These are phyloP conservation scores for Aythya baeri DNA, from an alignment of 2,113 vertebrate species.

Conservation along the genomic window DNA sequence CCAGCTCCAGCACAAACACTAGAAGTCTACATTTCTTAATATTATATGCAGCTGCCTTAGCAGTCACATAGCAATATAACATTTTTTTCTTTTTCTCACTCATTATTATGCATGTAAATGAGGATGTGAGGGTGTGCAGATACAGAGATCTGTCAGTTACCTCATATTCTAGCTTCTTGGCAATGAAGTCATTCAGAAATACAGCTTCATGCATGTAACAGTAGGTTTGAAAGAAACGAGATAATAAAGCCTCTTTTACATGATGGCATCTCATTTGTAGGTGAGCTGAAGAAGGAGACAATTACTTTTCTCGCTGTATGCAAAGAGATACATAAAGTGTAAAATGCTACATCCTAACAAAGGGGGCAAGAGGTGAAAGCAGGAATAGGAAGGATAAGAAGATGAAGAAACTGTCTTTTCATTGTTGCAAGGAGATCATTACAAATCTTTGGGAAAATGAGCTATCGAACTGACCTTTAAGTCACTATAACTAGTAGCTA, in stretches of 20 bases:
- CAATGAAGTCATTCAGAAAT: background rate
- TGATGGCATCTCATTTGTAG: background rate
- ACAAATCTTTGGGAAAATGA: background rate
- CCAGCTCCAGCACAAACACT: background rate
- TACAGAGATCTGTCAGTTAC: background rate
- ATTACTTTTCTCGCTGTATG: background rate
- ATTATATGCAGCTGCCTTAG: background rate
- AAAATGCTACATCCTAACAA: background rate
- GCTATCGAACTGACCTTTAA: background rate
- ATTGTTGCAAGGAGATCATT: background rate
- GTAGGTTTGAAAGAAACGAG: background rate
- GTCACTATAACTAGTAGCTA: background rate
- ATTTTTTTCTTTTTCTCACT: background rate
- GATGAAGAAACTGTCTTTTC: background rate
- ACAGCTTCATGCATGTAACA: background rate
- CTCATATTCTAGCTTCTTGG: background rate
- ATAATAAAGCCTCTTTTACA: background rate
- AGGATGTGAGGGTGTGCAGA: background rate
- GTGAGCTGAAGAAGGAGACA: background rate
- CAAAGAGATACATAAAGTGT: background rate
- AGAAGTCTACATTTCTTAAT: background rate
- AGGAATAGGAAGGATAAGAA: background rate
- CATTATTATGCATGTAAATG: background rate
- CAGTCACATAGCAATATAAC: background rate
- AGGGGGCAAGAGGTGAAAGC: background rate